These are phyloP conservation scores for Trachythela sp. DNA, from an alignment of 64 coral and sea anemone species.

Conservation along the genomic window DNA sequence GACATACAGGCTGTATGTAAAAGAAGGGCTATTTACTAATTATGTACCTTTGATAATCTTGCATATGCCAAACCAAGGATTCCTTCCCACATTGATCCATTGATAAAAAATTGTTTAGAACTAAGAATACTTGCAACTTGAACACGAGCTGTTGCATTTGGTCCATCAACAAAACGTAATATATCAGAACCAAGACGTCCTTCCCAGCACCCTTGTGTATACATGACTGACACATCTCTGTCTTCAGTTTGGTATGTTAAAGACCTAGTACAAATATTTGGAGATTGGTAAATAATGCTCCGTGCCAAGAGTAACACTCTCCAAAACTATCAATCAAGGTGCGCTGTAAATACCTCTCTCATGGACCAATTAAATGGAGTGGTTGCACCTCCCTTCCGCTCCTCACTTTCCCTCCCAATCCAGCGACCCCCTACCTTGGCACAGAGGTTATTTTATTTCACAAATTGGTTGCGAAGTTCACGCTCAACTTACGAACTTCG, in stretches of 20 bases:
- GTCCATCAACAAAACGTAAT: constrained; percentile 82
- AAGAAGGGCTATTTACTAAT: no score
- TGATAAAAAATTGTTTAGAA: constrained; percentile 97
- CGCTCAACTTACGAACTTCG: no score
- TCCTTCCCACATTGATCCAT: constrained; percentile 99
- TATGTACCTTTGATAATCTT: constrained; percentile 77
- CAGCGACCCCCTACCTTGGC: no score
- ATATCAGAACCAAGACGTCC: constrained; percentile 87
- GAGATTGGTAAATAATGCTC: no score
- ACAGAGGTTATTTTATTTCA: no score
- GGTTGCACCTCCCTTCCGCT: no score
- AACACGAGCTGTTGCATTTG: constrained; percentile 91
- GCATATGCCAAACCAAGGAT: constrained; percentile 90
- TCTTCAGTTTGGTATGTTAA: constrained; percentile 69
- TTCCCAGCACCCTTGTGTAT: constrained; percentile 96
- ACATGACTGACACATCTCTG: constrained; percentile 75
- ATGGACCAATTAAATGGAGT: no score
- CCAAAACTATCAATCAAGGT: not conserved
- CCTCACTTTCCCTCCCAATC: no score
- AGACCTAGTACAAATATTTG: constrained; percentile 55
- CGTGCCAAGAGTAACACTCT: not conserved
- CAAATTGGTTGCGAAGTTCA: no score
- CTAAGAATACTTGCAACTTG: constrained; percentile 89
- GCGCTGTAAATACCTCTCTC: no score
- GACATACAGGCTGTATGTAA: no score